A percentile compares a stretch with the other conserved stretches of the same genome.
These are phyloP conservation scores for Cephus sareptanus DNA, from an alignment of 2,888 invertebrate genomes.

Conservation along the genomic window DNA sequence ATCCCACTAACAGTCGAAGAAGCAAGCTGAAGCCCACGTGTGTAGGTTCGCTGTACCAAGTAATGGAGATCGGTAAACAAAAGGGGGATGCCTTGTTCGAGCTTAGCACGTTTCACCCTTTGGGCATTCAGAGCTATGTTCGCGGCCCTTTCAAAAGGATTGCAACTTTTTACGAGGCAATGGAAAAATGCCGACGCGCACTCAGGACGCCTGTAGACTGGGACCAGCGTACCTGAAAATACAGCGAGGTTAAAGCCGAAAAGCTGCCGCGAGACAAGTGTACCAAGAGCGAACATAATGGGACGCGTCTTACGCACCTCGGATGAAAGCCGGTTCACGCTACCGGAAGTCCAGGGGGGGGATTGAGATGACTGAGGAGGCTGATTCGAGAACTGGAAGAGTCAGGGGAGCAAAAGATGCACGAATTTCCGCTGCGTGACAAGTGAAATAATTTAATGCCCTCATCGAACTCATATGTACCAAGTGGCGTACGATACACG, in stretches of 20 bases:
- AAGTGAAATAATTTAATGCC: background rate
- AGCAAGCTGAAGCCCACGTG: background rate
- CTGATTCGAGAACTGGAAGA: background rate
- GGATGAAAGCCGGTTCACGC: constrained; percentile 20
- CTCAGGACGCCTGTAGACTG: background rate
- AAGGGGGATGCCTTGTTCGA: background rate
- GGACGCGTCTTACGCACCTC: constrained; percentile 31
- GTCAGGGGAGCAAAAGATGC: background rate
- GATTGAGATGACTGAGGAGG: background rate
- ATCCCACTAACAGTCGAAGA: background rate
- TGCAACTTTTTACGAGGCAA: background rate
- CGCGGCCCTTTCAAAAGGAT: background rate
- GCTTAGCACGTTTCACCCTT: background rate
- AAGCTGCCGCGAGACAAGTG: constrained; percentile 21
- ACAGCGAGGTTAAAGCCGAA: background rate
- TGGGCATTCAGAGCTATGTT: background rate
- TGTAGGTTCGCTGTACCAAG: background rate
- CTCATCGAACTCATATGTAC: background rate
- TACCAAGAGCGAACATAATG: constrained; percentile 43
- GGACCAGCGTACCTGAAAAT: background rate
- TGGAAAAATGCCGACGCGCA: background rate
- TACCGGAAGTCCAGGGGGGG: background rate
- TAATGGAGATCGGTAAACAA: background rate
- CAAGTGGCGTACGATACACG: background rate
- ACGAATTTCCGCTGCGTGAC: background rate